Evolutionary conservation across 2,888 invertebrate species (phyloP).

Genomic region (Aethes cnicana): DNA sequence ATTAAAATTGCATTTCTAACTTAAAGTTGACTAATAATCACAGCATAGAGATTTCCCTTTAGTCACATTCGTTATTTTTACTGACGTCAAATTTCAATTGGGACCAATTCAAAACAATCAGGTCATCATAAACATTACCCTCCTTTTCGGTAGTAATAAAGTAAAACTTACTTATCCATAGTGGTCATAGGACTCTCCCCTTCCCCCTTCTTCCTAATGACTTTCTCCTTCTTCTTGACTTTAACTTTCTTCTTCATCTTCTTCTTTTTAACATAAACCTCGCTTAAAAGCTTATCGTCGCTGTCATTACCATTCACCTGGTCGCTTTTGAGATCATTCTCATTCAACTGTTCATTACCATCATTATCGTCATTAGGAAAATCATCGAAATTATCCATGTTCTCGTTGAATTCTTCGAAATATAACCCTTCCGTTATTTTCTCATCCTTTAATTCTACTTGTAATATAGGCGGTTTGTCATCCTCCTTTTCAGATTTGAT

Average conservation of each 20-base stretch:
- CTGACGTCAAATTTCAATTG: too few species aligned
- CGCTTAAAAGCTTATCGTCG: slow-evolving; percentile 25
- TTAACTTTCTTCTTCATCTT: slow-evolving; percentile 36
- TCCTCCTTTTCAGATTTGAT: slow-evolving; percentile 39
- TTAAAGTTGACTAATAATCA: too few species aligned
- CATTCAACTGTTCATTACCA: background rate
- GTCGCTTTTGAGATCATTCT: background rate
- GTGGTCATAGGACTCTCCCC: slow-evolving; percentile 47
- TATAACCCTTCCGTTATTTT: slow-evolving; percentile 50
- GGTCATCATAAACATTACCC: too few species aligned
- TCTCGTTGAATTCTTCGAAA: slow-evolving; percentile 52
- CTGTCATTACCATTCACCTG: slow-evolving; percentile 3
- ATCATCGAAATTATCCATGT: slow-evolving; percentile 1
- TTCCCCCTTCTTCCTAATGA: slow-evolving; percentile 35
- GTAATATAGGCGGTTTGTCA: slow-evolving; percentile 33
- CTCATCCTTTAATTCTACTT: slow-evolving; percentile 50
- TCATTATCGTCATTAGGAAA: background rate
- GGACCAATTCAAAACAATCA: too few species aligned
- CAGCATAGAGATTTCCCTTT: too few species aligned
- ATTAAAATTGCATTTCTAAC: too few species aligned
- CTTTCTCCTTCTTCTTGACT: slow-evolving; percentile 31
- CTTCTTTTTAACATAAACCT: slow-evolving; percentile 32
- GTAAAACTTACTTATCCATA: slow-evolving; percentile 54
- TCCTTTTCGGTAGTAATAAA: too few species aligned
- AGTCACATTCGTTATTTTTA: too few species aligned